A percentile compares a stretch with the other conserved stretches of the same genome.
These are phyloP conservation scores for Athalia circularis DNA, from an alignment of 2,888 invertebrate species.

Conservation along the genomic window DNA sequence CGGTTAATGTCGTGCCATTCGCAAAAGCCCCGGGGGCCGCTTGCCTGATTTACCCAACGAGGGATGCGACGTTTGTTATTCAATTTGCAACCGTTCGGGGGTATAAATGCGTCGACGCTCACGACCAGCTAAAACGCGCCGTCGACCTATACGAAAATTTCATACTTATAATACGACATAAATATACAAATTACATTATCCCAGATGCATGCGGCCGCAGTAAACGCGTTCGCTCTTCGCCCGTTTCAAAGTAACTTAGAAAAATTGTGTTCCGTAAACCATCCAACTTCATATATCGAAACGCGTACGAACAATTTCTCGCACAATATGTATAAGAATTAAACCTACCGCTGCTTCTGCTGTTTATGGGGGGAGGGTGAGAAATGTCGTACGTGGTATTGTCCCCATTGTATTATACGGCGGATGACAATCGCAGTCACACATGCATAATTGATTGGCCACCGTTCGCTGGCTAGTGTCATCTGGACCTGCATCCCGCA, in stretches of 20 bases:
- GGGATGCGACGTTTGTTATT: conserved; percentile 72
- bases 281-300: too few species aligned
- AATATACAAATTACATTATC: background rate
- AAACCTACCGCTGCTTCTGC: background rate
- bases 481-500: conserved; percentile 15
- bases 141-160: background rate
- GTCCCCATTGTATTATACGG: background rate
- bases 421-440: conserved; percentile 40
- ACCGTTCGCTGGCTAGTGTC: conserved; percentile 24
- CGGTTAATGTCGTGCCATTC: conserved; percentile 68
- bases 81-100: conserved; percentile 64
- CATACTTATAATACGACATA: background rate
- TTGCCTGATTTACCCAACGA: conserved; percentile 69
- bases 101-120: conserved; percentile 19
- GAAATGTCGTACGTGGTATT: conserved; percentile 8
- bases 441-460: conserved; percentile 43
- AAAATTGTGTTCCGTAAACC: background rate
- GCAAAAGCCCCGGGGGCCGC: conserved; percentile 63
- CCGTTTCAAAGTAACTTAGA: background rate
- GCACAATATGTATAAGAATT: too few species aligned
- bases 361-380: background rate
- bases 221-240: background rate
- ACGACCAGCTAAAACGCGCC: conserved; percentile 49
- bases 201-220: too few species aligned
- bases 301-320: too few species aligned